Evolutionary conservation across 2,113 vertebrate genomes (phyloP).

Genomic region (Triplophysa rosa): DNA sequence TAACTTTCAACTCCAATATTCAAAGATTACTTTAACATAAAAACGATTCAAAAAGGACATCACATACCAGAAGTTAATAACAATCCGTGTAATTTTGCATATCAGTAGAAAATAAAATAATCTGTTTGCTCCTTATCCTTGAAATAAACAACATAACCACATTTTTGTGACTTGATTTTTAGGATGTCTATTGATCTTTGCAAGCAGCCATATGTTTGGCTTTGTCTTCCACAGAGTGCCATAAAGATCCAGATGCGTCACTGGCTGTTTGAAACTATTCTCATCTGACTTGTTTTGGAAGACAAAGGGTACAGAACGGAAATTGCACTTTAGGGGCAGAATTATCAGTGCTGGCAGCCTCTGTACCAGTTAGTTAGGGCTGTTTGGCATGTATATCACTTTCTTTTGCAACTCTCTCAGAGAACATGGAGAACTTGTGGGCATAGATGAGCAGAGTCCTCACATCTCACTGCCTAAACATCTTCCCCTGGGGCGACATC

Average conservation of each 20-base stretch:
- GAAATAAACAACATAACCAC: neutral
- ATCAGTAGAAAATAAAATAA: neutral
- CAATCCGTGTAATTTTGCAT: neutral
- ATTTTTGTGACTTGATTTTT: too few species aligned
- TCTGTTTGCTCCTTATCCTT: neutral
- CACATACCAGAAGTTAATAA: neutral
- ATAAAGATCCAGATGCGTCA: constrained; percentile 1
- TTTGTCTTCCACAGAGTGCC: neutral
- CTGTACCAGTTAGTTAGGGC: constrained; percentile 21
- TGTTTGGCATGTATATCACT: constrained; percentile 19
- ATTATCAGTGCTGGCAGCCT: constrained; percentile 37
- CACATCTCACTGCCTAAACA: constrained; percentile 45
- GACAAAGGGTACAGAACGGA: constrained; percentile 15
- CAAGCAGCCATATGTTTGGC: neutral
- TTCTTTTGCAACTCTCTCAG: constrained; percentile 29
- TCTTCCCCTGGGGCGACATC: constrained; percentile 50
- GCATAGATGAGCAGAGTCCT: constrained; percentile 49
- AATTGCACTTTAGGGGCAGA: constrained; percentile 34
- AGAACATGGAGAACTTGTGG: constrained; percentile 38
- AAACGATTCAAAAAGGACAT: neutral
- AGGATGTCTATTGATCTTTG: neutral
- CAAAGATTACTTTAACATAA: neutral
- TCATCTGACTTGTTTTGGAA: constrained; percentile 29
- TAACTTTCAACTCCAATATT: neutral
- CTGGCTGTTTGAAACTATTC: neutral